phyloP scores from a whole-genome alignment of 1,140 invertebrate species.

The Apis cerana region DNA sequence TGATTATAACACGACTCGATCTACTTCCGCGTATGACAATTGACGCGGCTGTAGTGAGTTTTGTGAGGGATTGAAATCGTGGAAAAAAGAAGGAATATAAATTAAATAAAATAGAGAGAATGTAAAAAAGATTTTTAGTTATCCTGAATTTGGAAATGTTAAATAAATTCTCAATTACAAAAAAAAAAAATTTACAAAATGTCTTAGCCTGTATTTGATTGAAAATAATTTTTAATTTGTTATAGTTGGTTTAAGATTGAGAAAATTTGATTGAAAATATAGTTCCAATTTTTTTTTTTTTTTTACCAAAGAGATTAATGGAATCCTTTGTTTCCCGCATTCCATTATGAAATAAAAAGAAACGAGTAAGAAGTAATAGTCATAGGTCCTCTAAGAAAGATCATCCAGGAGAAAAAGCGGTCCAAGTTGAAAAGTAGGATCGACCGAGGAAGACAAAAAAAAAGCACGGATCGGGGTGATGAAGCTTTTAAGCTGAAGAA shows the following conservation, averaged over 20 bases:
- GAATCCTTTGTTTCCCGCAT: not conserved
- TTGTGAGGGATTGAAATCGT: not conserved
- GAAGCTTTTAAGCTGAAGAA: constrained; percentile 35
- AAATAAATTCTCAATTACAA: too few relatives aligned
- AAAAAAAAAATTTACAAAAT: too few relatives aligned
- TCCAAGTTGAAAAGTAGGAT: constrained; percentile 25
- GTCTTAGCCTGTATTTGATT: too few relatives aligned
- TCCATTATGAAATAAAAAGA: constrained; percentile 15
- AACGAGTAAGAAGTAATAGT: not conserved
- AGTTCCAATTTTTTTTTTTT: too few relatives aligned
- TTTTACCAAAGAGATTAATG: too few relatives aligned
- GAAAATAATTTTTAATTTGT: too few relatives aligned
- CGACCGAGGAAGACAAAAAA: constrained; percentile 46
- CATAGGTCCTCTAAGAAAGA: not conserved
- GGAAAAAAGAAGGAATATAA: not conserved
- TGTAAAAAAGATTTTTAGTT: too few relatives aligned
- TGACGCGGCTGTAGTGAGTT: not conserved
- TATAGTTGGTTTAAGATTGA: too few relatives aligned
- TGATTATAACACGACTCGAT: constrained; percentile 1
- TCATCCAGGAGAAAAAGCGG: not conserved
- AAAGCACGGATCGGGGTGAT: constrained; percentile 37
- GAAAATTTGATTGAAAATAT: too few relatives aligned
- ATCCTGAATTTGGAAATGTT: too few relatives aligned
- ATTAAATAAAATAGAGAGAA: not conserved
- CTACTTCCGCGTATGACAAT: not conserved